Conservation (phyloP, 2,797 vertebrate genomes). For the Anguilla megastoma region DNA sequence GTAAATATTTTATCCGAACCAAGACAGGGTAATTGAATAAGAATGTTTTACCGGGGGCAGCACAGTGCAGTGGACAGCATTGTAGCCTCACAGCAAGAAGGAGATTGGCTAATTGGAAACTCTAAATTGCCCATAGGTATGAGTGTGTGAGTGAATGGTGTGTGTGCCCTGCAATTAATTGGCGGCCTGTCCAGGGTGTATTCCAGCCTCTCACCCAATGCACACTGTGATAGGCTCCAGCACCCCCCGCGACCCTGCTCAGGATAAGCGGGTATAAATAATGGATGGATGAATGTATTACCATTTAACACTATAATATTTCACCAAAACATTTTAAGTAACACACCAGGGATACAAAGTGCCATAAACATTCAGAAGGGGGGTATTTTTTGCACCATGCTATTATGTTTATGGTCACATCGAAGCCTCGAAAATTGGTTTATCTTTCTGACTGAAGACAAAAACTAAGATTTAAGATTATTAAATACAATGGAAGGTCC, state of each 20-base stretch:
- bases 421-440: neutral
- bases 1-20: neutral
- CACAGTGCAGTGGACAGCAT: too few species aligned
- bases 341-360: neutral
- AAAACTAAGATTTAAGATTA: neutral
- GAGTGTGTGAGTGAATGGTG: too few species aligned
- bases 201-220: too few species aligned
- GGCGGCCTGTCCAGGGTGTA: too few species aligned
- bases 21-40: neutral
- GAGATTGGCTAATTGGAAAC: neutral
- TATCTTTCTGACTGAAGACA: neutral
- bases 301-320: neutral
- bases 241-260: too few species aligned
- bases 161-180: too few species aligned
- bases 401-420: neutral
- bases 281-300: neutral
- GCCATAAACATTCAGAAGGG: neutral
- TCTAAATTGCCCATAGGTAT: too few species aligned
- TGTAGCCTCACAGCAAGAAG: too few species aligned
- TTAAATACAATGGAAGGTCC: neutral
- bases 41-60: too few species aligned
- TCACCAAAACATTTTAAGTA: neutral
- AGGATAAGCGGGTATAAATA: too few species aligned
- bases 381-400: neutral
- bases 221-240: too few species aligned